Evolutionary conservation across 2,113 vertebrate species (phyloP), one percentile per base, ranked within the genome.

Genomic region (Rhinolophus sinicus): DNA sequence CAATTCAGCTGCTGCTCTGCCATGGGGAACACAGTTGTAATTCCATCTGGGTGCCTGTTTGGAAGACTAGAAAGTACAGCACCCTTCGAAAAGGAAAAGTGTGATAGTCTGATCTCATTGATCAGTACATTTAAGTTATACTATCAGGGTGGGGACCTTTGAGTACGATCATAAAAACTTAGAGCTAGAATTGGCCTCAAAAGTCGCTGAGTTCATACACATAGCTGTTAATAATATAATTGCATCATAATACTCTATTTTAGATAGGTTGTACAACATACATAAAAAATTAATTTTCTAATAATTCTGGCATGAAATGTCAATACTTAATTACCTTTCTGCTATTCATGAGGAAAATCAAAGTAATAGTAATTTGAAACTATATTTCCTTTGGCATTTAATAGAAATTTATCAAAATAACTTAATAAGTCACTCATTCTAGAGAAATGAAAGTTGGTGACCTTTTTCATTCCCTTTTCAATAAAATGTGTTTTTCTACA

Each of bases 361-460:
- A 87, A 12, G 12, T 64, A 78, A 60, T 6, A 13, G 40, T 52
- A 80, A 80, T 65, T 64, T 62, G 38, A 75, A 95, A 47, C 38
- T 75, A 58, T 40, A 82, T 77, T 65, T 64, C 7, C 22, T 35
- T 47, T 64, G 40, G 3, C 16, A 90, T 78, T 92, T 93, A 91
- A 88, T 4, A 91, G 58, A 83, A 95, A 76, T 33, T 28, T 81
- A 64, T 7, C 7, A 84, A 78, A 84, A 50, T 44, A 88, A 85
- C 85, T 70, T 64, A 72, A 28, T 62, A 69, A 73, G 10, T 72
- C 21, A 64, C 13, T 58, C 12, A 54, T 40, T 85, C 62, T 19
- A 93, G 26, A 72, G 16, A 22, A 33, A 91, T 7, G 22, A 16
- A 64, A 65, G 13, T 67, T 95, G 47, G 58, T 52, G 54, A 87